Percentiles rank a stretch among this genome's conserved stretches.
phyloP scores from a whole-genome alignment of 2,888 invertebrate species.

The Polietes domitor region DNA sequence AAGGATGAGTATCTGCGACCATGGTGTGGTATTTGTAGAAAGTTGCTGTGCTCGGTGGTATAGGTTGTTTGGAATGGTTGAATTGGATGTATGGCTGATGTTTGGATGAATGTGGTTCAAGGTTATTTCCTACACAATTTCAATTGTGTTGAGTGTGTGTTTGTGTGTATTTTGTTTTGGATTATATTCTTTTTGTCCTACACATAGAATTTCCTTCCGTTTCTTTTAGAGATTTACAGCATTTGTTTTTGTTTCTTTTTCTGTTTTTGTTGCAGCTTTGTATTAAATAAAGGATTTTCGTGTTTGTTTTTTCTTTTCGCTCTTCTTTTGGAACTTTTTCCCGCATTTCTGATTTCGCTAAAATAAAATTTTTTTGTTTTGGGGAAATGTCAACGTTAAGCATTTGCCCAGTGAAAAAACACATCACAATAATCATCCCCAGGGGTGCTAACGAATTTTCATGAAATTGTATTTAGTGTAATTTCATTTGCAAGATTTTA shows the following conservation, averaged over 20 bases:
- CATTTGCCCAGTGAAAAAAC: neutral
- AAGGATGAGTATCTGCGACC: neutral
- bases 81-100: neutral
- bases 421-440: constrained; percentile 18
- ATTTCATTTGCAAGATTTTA: neutral
- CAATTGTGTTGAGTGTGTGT: neutral
- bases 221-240: neutral
- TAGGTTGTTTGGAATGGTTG: neutral
- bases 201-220: constrained; percentile 11
- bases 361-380: neutral
- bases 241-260: neutral
- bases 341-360: neutral
- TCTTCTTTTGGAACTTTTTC: neutral
- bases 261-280: neutral
- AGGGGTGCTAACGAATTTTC: neutral
- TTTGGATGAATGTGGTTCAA: constrained; percentile 38
- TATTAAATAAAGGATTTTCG: constrained; percentile 12
- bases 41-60: no score
- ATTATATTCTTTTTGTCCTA: neutral
- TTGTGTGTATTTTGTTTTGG: neutral
- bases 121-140: constrained; percentile 31
- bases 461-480: constrained; percentile 1
- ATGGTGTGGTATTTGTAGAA: no score
- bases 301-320: neutral
- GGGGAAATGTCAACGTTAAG: constrained; percentile 28